Conservation (phyloP, 2,888 invertebrate genomes). For the Julus scanicus region DNA sequence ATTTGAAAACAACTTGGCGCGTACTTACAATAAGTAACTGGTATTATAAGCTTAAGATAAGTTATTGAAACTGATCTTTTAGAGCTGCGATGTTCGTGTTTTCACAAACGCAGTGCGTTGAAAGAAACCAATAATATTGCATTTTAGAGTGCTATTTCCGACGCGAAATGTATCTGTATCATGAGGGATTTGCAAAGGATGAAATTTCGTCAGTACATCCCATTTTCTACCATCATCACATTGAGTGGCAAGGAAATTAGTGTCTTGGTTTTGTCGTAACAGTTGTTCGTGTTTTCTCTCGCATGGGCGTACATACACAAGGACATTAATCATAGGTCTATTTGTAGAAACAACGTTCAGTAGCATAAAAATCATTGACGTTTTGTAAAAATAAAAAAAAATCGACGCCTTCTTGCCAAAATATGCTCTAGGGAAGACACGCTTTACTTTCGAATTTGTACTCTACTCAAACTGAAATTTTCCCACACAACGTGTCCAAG, state of each 20-base stretch:
- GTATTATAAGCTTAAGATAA: neutral
- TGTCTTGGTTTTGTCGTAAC: conserved; percentile 31
- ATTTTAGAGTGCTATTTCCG: conserved; percentile 27
- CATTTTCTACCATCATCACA: conserved; percentile 18
- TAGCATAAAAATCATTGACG: neutral
- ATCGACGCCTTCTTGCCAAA: neutral
- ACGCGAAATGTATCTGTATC: conserved; percentile 25
- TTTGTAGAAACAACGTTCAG: conserved; percentile 28
- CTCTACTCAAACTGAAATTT: neutral
- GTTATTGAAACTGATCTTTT: conserved; percentile 4
- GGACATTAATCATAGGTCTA: conserved; percentile 12
- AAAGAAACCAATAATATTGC: neutral
- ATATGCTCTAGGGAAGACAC: neutral
- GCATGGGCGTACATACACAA: neutral
- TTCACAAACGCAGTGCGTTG: neutral
- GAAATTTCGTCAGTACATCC: conserved; percentile 27
- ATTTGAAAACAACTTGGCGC: neutral
- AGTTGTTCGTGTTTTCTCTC: conserved; percentile 9
- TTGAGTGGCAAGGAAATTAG: conserved; percentile 42
- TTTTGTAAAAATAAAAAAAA: conserved; percentile 8
- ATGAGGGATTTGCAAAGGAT: conserved; percentile 30
- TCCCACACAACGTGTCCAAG: neutral
- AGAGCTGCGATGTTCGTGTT: neutral
- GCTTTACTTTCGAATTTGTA: neutral
- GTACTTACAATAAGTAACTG: neutral